These are phyloP conservation scores for Lutraria rhynchaena DNA, from an alignment of 1,140 invertebrate genomes.

Conservation along the genomic window DNA sequence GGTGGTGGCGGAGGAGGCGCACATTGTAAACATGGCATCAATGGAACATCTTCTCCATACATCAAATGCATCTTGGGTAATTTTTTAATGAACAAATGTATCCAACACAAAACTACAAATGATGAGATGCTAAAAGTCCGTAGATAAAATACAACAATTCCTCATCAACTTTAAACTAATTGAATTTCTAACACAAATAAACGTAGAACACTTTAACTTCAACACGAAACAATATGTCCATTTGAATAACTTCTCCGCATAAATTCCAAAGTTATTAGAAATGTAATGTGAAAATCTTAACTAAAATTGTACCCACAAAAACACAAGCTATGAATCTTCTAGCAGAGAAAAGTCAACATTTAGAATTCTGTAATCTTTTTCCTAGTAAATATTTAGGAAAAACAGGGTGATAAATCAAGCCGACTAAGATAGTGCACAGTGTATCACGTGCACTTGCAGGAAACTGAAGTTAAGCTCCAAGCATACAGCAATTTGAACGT, in stretches of 20 bases:
- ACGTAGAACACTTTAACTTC: no score
- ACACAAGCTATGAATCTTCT: not conserved
- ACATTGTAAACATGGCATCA: slow-evolving; percentile 25
- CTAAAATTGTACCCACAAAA: no score
- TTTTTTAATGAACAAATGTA: not conserved
- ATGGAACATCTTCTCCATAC: slow-evolving; percentile 34
- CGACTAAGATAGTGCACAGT: slow-evolving; percentile 1
- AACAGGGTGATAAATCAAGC: not conserved
- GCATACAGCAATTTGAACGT: no score
- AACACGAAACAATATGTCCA: no score
- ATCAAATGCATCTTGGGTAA: slow-evolving; percentile 34
- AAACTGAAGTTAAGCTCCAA: no score
- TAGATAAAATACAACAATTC: no score
- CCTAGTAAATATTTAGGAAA: slow-evolving; percentile 14
- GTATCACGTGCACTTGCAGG: slow-evolving; percentile 6
- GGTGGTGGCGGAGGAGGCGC: slow-evolving; percentile 2
- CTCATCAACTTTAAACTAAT: no score
- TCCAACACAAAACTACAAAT: not conserved
- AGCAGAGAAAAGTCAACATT: slow-evolving; percentile 1
- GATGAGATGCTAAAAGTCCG: no score
- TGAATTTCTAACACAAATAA: no score
- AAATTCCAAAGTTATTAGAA: no score
- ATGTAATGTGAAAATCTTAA: no score
- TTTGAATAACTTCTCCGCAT: no score
- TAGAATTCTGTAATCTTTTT: slow-evolving; percentile 15